Percentiles rank a stretch among this genome's conserved stretches.
Conservation (phyloP, 2,888 invertebrate species). For the Leucophora obtusa region DNA sequence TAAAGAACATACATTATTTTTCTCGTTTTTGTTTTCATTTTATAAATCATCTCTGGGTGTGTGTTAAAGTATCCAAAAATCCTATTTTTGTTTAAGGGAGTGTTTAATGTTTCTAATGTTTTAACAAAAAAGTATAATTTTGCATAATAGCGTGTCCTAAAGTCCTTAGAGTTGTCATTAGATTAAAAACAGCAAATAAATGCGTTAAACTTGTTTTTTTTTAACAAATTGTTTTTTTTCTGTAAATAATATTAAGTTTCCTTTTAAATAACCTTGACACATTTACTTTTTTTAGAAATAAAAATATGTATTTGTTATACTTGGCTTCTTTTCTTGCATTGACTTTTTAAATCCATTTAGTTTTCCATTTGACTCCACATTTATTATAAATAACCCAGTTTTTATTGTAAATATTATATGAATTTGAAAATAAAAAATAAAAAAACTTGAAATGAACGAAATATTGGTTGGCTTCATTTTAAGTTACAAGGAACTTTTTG, state of each 20-base stretch:
- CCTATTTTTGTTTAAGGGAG: slow-evolving; percentile 37
- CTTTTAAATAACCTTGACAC: slow-evolving; percentile 33
- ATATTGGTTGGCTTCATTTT: slow-evolving; percentile 53
- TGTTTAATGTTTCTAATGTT: slow-evolving; percentile 11
- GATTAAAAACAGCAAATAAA: slow-evolving; percentile 23
- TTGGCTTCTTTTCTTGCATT: slow-evolving; percentile 39
- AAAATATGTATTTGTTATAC: slow-evolving; percentile 20
- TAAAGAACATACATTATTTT: background rate
- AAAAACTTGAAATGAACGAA: slow-evolving; percentile 9
- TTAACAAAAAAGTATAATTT: slow-evolving; percentile 4
- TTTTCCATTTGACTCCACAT: slow-evolving; percentile 49
- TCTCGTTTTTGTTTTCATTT: background rate
- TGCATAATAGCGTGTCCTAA: slow-evolving; percentile 47
- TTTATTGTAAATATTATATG: slow-evolving; percentile 16
- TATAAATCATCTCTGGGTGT: slow-evolving; percentile 43
- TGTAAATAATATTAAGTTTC: background rate
- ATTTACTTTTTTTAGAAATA: background rate
- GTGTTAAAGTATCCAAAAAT: slow-evolving; percentile 41
- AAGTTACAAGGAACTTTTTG: slow-evolving; percentile 53
- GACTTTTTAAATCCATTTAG: slow-evolving; percentile 37
- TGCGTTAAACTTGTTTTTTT: background rate
- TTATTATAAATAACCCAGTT: slow-evolving; percentile 59
- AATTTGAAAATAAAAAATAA: background rate
- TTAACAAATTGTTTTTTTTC: background rate
- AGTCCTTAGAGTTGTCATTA: slow-evolving; percentile 53